Base-by-base conservation (phyloP, 2,113 vertebrate genomes). In the Chionodraco myersi region DNA sequence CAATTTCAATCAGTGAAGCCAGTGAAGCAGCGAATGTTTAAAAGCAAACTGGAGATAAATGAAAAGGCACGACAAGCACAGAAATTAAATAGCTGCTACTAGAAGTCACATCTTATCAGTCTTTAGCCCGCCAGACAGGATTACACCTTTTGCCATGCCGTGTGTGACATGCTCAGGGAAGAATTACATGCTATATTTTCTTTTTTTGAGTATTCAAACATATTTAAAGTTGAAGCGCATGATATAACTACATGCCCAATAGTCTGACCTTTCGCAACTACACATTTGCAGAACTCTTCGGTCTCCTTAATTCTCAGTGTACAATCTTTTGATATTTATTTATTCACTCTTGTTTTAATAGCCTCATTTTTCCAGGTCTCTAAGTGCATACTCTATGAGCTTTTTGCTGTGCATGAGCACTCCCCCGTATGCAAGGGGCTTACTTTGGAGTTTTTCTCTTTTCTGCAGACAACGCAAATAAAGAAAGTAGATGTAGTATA, bases 1-100 rank as follows among this genome's bases (percentile, higher is more conserved):
- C 51, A 51, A 18, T 75, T 90, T 90, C 77, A 88, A 89, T 90
- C 85, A 88, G 82, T 7, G 16, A 36, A 61, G 34, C 54, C 71
- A 77, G 73, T 52, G 74, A 86, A 73, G 87, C 84, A 70, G 68
- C 6, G 34, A 77, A 80, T 48, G 58, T 34, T 81, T 81, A 83
- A 83, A 82, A 80, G 57, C 45, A 49, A n/a, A 66, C 45, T 23
- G 34, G 60, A 64, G 83, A 86, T 77, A 45, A 88, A 79, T 75
- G 80, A 78, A 89, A 84, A 74, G 49, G 7, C 59, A 36, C 47
- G 62, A 82, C 60, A 53, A 77, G 77, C 67, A 67, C 16, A 74
- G 68, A 65, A 74, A 82, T 68, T 41, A 70, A 85, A 86, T 61
- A 78, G 54, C 68, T 71, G 79, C 75, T 60, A 62, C 73, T 88